Evolutionary conservation across 30 jellyfish, hydroid and myxozoan genomes (phyloP), one percentile per base, ranked within the genome.

Genomic region (Aurelia sp.): DNA sequence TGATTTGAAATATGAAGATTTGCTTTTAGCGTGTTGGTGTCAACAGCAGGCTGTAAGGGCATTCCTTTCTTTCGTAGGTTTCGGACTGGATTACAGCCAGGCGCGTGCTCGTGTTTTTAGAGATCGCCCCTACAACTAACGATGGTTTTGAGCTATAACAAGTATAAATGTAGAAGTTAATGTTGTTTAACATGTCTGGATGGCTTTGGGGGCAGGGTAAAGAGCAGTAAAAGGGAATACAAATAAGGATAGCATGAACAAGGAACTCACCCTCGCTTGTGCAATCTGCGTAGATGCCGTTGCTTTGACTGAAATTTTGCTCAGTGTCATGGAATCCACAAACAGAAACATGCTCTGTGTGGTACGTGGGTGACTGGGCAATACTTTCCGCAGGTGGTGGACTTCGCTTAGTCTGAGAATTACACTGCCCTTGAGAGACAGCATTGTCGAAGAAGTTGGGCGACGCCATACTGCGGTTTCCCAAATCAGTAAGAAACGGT

Each of bases 391-490:
- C 40, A 58, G 86, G 80, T 11, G 96, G 88, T 21, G 87, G 81
- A 15, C 96, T 75, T 20, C 66, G 82, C 78, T 73, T 77, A 13
- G 89, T 33, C 69, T 70, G 87, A 4, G 88, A 22, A 62, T 27
- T 69, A 70, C 92, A 71, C 40, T 68, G 76, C 63, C 87, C 85
- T 30, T 87, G 90, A 31, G 37, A 65, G 74, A 55, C 79, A 47
- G 63, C 67, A 5, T 81, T 84, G 48, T 79, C 91, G 89, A 87
- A 79, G 87, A 77, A 78, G 61, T 69, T 76, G 44, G 96, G 96
- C 73, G 96, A 86, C 16, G 96, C 88, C 82, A 86, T 86, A 66
- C 89, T 75, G 18, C 96, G 90, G 74, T 79, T 74, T 11, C 89
- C 83, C 48, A 89, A 78, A 44, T 89, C 97, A 17, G 86, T 80